These are phyloP conservation scores for Campoletis sonorensis DNA, from an alignment of 1,140 invertebrate genomes.

Conservation along the genomic window DNA sequence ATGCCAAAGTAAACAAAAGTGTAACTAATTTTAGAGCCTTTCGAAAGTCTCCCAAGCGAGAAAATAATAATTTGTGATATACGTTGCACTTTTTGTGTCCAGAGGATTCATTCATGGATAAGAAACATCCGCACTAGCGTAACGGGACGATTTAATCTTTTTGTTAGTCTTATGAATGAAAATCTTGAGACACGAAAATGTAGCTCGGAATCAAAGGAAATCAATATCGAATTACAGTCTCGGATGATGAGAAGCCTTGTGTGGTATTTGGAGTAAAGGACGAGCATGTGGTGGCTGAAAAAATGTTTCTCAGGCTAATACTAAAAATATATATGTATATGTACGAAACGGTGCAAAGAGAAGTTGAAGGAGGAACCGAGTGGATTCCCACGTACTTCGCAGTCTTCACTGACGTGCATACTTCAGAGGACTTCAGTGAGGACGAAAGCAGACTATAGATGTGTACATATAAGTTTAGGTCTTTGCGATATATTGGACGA, in stretches of 20 bases:
- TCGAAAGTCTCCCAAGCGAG: too few relatives aligned
- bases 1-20: background rate
- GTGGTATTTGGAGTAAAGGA: background rate
- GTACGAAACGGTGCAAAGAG: background rate
- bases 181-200: too few relatives aligned
- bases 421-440: constrained; percentile 51
- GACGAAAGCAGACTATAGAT: constrained; percentile 2
- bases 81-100: too few relatives aligned
- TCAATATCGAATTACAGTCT: constrained; percentile 21
- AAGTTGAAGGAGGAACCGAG: background rate
- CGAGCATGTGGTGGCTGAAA: constrained; percentile 26
- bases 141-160: too few relatives aligned
- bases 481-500: background rate
- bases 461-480: background rate
- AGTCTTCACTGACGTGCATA: constrained; percentile 53
- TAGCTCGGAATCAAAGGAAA: background rate
- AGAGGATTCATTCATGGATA: too few relatives aligned
- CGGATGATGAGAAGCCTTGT: background rate
- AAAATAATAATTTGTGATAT: too few relatives aligned
- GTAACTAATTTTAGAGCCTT: too few relatives aligned
- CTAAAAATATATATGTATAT: background rate
- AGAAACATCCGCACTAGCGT: too few relatives aligned
- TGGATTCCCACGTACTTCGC: constrained; percentile 59
- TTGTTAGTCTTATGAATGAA: too few relatives aligned
- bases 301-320: constrained; percentile 37